Base-by-base conservation (phyloP, 2,797 vertebrate species). In the Telmatherina bonti region DNA sequence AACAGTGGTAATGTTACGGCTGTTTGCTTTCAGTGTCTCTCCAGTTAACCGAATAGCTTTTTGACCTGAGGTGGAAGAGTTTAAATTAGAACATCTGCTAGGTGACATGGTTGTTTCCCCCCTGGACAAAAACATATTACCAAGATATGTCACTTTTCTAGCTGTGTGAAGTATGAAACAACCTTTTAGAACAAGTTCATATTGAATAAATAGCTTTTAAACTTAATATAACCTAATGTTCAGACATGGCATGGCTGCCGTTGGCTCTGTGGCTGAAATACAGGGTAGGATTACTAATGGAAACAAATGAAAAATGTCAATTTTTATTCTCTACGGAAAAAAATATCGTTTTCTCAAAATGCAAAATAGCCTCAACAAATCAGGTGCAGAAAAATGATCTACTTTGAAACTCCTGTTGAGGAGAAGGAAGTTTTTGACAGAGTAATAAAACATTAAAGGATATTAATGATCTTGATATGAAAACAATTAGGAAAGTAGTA, bases 1-100 rank as follows among this genome's bases (percentile, higher is more conserved):
- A 68, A 60, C 70, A 5, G 61, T 0, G 16, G 64, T 82, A 83
- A 84, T 74, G 70, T 72, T 66, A 56, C 12, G 58, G 69, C 64
- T 81, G 82, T 83, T 87, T 85, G 71, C 82, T 81, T 83, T 76
- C 80, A 85, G 24, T 79, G 79, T 86, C 72, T 66, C 58, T 65
- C 61, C 36, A 1, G 53, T 66, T 86, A 80, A 87, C 76, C 65
- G 70, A 84, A 87, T 70, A 74, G 64, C 49, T 67, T 72, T 79
- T 67, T 67, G 67, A 52, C 81, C 87, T 52, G 45, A 66, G 78
- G 79, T 76, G 52, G 55, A 71, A 66, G 63, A 69, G 64, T 58
- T 76, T 80, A 78, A 86, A 83, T 85, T 80, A 85, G 36, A 80
- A 74, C 71, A 73, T 83, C 69, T 64, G 73, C 72, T 64, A 64